These are phyloP conservation scores for Idaea biselata DNA, from an alignment of 2,888 invertebrate genomes.

Conservation along the genomic window DNA sequence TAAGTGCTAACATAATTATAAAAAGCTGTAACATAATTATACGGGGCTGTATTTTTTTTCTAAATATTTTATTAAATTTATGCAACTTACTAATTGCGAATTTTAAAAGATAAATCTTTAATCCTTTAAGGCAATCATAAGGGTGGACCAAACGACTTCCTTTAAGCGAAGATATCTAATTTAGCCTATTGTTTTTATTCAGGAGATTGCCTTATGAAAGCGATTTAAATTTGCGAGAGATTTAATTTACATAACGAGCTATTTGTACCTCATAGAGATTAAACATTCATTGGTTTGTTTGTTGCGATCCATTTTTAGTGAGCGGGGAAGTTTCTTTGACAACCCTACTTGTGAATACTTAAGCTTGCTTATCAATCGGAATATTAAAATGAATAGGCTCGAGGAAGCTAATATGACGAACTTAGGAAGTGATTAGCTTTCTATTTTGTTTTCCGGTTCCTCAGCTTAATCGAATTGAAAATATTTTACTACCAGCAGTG, in stretches of 20 bases:
- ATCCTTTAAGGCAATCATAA: constrained; percentile 49
- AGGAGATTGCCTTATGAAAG: constrained; percentile 74
- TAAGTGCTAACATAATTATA: too few relatives aligned
- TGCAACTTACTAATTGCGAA: not conserved
- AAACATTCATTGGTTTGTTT: constrained; percentile 61
- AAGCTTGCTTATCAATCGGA: constrained; percentile 18
- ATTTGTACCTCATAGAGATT: constrained; percentile 73
- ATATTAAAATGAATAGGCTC: not conserved
- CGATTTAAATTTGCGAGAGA: constrained; percentile 75
- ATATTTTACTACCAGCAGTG: too few relatives aligned
- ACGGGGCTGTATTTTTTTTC: too few relatives aligned
- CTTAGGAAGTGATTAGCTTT: too few relatives aligned
- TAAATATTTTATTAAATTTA: constrained; percentile 9
- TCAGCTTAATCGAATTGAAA: too few relatives aligned
- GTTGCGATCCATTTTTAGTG: constrained; percentile 48
- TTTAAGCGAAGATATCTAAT: constrained; percentile 54
- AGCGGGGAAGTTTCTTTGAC: constrained; percentile 44
- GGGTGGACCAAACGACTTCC: constrained; percentile 47
- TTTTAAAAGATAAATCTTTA: constrained; percentile 12
- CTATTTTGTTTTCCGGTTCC: too few relatives aligned
- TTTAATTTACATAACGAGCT: constrained; percentile 78
- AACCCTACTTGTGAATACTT: constrained; percentile 36
- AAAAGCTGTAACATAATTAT: too few relatives aligned
- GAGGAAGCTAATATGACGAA: too few relatives aligned
- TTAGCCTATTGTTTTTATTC: constrained; percentile 69